Evolutionary conservation across 2,888 invertebrate genomes (phyloP).

Genomic region (Pollenia angustigena): DNA sequence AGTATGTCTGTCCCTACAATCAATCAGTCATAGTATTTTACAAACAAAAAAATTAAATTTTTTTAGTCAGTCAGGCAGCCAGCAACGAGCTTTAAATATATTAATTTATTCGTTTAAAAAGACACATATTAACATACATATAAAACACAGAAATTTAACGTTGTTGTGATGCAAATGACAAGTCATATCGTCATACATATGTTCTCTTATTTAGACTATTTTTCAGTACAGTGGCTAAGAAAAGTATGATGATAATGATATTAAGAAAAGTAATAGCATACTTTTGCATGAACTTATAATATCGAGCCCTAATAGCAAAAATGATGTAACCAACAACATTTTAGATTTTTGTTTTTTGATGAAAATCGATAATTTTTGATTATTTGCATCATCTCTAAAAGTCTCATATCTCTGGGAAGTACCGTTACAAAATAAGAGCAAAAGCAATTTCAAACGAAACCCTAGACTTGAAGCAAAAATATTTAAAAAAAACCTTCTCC

Average conservation of each 20-base stretch:
- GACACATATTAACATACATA: neutral
- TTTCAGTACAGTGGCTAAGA: constrained; percentile 8
- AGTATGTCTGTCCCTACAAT: neutral
- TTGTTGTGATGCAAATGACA: constrained; percentile 28
- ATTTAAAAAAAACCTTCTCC: too few species aligned
- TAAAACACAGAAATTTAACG: neutral
- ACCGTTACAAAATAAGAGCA: too few species aligned
- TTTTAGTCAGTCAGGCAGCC: constrained; percentile 4
- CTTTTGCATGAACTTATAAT: too few species aligned
- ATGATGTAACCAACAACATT: too few species aligned
- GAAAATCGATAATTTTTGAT: too few species aligned
- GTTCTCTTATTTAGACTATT: neutral
- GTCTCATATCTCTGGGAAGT: too few species aligned
- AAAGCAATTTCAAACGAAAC: too few species aligned
- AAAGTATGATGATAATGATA: neutral
- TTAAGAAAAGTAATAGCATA: too few species aligned
- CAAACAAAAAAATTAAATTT: neutral
- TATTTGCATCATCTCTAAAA: too few species aligned
- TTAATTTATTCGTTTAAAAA: neutral
- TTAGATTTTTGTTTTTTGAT: too few species aligned
- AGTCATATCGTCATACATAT: constrained; percentile 18
- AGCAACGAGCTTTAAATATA: neutral
- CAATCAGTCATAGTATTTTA: constrained; percentile 7
- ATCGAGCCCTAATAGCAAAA: too few species aligned
- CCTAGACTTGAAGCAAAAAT: too few species aligned